A percentile compares a stretch with the other conserved stretches of the same genome.
phyloP scores from a whole-genome alignment of 2,888 invertebrate genomes.

The Lagria hirta region DNA sequence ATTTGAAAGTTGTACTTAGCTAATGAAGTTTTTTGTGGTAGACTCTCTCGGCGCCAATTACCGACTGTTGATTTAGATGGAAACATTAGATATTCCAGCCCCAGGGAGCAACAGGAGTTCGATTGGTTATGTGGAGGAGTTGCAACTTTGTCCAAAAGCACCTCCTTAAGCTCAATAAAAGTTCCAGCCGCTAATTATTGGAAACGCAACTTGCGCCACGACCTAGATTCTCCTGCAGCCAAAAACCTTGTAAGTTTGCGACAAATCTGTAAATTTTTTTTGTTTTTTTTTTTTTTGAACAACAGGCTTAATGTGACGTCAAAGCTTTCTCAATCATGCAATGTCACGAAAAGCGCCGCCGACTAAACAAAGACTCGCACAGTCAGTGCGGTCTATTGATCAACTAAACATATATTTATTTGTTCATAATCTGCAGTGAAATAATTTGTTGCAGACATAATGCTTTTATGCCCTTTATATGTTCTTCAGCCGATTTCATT shows the following conservation, averaged over 20 bases:
- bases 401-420: constrained; percentile 23
- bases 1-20: no score
- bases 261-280: neutral
- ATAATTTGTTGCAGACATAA: constrained; percentile 35
- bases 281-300: constrained; percentile 2
- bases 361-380: constrained; percentile 21
- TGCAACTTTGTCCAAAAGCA: constrained; percentile 11
- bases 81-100: constrained; percentile 68
- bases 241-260: constrained; percentile 1
- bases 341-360: constrained; percentile 44
- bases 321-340: constrained; percentile 45
- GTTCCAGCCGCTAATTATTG: constrained; percentile 44
- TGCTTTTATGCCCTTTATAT: constrained; percentile 54
- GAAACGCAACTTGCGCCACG: constrained; percentile 43
- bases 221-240: constrained; percentile 6
- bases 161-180: constrained; percentile 18
- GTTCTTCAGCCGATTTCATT: constrained; percentile 50
- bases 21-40: no score
- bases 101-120: constrained; percentile 65
- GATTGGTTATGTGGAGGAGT: constrained; percentile 72
- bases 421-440: no score
- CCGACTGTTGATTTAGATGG: constrained; percentile 73
- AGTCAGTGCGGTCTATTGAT: constrained; percentile 33
- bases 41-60: constrained; percentile 70
- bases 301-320: constrained; percentile 38